phyloP scores from a whole-genome alignment of 2,888 invertebrate species.

The Pecten maximus region DNA sequence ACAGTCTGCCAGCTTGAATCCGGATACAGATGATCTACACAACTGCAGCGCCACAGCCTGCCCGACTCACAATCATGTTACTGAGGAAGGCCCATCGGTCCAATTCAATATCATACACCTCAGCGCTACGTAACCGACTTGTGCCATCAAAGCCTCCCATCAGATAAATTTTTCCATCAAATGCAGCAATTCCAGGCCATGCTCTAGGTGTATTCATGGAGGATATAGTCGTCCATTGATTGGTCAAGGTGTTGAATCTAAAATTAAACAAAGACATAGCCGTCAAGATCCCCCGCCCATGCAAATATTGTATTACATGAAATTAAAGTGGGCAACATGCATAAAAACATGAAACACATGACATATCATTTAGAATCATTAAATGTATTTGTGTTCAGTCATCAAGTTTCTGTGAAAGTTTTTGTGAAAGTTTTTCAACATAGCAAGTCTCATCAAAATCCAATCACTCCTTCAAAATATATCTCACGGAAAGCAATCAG shows the following conservation, averaged over 20 bases:
- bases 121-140: constrained; percentile 94
- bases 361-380: no score
- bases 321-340: no score
- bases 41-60: constrained; percentile 96
- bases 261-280: constrained; percentile 49
- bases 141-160: constrained; percentile 98
- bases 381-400: no score
- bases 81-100: constrained; percentile 91
- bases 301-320: no score
- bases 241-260: constrained; percentile 79
- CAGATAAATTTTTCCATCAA: constrained; percentile 78
- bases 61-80: constrained; percentile 92
- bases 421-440: no score
- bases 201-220: constrained; percentile 80
- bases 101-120: constrained; percentile 91
- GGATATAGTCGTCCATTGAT: constrained; percentile 79
- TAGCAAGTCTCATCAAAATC: no score
- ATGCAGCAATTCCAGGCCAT: constrained; percentile 79
- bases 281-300: no score
- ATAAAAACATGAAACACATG: no score
- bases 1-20: not conserved
- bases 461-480: no score
- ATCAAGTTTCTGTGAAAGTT: no score
- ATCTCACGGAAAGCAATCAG: no score
- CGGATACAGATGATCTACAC: constrained; percentile 59